A percentile compares a stretch with the other conserved stretches of the same genome.
phyloP scores from a whole-genome alignment of 92 coral and sea anemone species.

The Epizoanthus stellaris region DNA sequence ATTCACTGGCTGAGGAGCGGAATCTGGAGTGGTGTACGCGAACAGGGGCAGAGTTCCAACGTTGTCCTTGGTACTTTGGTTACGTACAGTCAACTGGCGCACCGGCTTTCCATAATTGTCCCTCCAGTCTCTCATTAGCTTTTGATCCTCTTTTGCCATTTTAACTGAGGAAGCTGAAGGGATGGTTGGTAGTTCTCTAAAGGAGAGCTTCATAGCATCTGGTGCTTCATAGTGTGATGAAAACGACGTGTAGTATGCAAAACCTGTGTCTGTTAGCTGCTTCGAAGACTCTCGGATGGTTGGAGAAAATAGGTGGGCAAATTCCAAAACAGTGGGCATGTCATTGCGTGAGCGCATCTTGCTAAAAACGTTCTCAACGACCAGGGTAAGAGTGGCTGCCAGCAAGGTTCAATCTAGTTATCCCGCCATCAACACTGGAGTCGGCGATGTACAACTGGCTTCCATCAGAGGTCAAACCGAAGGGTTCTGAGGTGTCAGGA shows the following conservation, averaged over 20 bases:
- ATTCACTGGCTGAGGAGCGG: conserved; percentile 44
- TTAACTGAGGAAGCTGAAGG: conserved; percentile 24
- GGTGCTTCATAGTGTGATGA: conserved; percentile 42
- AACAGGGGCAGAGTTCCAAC: conserved; percentile 57
- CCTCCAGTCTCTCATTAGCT: conserved; percentile 63
- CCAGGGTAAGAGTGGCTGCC: conserved; percentile 39
- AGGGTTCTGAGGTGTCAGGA: conserved; percentile 32
- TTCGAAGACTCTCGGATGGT: conserved; percentile 52
- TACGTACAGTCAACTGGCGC: conserved; percentile 52
- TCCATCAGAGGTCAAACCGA: conserved; percentile 39
- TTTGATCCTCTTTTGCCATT: conserved; percentile 59
- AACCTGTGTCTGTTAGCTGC: conserved; percentile 43
- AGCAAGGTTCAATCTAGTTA: conserved; percentile 36
- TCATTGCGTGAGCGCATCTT: conserved; percentile 55
- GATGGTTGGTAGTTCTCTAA: conserved; percentile 36
- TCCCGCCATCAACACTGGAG: conserved; percentile 51
- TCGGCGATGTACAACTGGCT: conserved; percentile 28
- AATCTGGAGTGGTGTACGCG: conserved; percentile 49
- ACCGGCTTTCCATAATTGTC: conserved; percentile 59
- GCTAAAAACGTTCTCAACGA: conserved; percentile 50
- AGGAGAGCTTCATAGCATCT: conserved; percentile 42
- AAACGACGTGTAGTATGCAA: conserved; percentile 46
- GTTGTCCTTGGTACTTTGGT: conserved; percentile 63
- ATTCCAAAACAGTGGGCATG: conserved; percentile 55
- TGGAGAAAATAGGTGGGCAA: conserved; percentile 49